Conservation (phyloP, 2,797 vertebrate genomes). For the Coilia nasus region DNA sequence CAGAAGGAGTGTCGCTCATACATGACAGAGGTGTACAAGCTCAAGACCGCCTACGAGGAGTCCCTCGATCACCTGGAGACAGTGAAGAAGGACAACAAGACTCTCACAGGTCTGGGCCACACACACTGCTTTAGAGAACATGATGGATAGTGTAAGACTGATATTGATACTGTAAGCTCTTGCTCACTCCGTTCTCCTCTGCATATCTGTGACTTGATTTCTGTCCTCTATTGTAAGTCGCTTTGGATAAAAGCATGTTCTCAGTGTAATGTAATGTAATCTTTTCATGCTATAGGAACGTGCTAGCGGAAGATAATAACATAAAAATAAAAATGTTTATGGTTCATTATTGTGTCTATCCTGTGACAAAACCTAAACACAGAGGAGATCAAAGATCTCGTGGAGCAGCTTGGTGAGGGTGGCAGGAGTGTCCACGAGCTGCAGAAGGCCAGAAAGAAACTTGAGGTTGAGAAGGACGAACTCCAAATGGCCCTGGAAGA, state of each 20-base stretch:
- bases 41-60: constrained; percentile 72
- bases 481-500: constrained; percentile 79
- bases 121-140: no score
- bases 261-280: no score
- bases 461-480: constrained; percentile 76
- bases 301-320: neutral
- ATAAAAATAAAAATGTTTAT: neutral
- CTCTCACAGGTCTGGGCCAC: constrained; percentile 59
- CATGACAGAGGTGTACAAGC: constrained; percentile 76
- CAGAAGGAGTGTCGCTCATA: constrained; percentile 75
- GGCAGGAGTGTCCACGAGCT: constrained; percentile 70
- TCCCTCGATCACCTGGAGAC: constrained; percentile 71
- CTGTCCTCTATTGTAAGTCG: no score
- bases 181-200: no score
- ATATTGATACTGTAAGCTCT: no score
- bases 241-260: no score
- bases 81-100: constrained; percentile 68
- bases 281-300: neutral
- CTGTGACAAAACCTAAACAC: constrained; percentile 25
- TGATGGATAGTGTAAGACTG: no score
- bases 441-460: constrained; percentile 74
- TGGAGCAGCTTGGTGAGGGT: constrained; percentile 76
- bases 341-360: constrained; percentile 1
- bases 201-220: no score
- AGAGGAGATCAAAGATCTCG: constrained; percentile 80